These are phyloP conservation scores for Greenwoodochromis staneri DNA, from an alignment of 2,113 vertebrate species.

Conservation along the genomic window DNA sequence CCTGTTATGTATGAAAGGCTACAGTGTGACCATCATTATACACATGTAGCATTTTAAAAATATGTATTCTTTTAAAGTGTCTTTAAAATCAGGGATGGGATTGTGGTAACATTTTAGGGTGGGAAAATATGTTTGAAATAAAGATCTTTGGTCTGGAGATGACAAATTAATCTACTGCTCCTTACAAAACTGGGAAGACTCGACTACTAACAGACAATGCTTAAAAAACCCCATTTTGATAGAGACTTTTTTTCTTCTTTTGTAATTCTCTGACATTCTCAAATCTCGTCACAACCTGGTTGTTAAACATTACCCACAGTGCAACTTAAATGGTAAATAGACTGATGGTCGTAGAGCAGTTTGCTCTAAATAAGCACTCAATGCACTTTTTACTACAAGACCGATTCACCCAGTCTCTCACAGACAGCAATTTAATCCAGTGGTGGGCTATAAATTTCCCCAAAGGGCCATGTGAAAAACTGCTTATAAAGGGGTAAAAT, in stretches of 20 bases:
- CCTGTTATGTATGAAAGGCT: not conserved
- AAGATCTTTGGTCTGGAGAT: not conserved
- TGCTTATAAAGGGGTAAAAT: not conserved
- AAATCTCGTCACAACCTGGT: not conserved
- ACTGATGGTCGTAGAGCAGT: not conserved
- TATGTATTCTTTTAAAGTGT: not conserved
- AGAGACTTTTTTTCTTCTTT: not conserved
- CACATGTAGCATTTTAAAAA: not conserved
- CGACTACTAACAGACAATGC: not conserved
- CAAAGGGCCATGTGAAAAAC: not conserved
- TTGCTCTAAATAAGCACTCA: not conserved
- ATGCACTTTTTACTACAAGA: not conserved
- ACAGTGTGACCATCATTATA: not conserved
- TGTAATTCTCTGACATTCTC: not conserved
- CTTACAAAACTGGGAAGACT: not conserved
- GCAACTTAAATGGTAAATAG: not conserved
- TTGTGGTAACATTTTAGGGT: not conserved
- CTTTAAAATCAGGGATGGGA: too few relatives aligned
- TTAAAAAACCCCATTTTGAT: fast-evolving
- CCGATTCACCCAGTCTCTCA: not conserved
- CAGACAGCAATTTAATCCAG: not conserved
- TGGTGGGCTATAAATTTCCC: not conserved
- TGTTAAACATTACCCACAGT: not conserved
- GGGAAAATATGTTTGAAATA: not conserved
- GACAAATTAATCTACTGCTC: not conserved